These are phyloP conservation scores for Gnathonemus longibarbis DNA, from an alignment of 2,113 vertebrate species.

Conservation along the genomic window DNA sequence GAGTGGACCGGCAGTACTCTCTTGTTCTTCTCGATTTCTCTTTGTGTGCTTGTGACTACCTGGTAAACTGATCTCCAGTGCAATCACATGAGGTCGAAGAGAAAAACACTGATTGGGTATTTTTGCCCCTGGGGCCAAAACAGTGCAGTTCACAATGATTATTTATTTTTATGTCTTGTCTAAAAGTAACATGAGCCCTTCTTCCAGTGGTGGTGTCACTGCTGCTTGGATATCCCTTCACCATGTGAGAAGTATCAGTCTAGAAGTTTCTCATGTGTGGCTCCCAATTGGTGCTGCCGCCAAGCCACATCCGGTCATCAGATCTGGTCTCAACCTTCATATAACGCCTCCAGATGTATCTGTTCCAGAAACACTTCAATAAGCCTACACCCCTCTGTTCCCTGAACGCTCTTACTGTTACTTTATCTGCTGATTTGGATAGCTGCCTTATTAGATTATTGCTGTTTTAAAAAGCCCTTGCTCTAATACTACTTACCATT, in stretches of 20 bases:
- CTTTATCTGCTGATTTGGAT: not conserved
- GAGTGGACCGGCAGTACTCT: not conserved
- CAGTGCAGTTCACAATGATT: not conserved
- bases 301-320: not conserved
- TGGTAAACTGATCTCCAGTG: not conserved
- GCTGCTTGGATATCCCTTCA: not conserved
- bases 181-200: not conserved
- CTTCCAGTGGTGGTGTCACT: not conserved
- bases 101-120: not conserved
- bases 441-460: not conserved
- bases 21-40: not conserved
- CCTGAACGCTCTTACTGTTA: not conserved
- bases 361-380: not conserved
- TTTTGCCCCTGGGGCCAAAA: not conserved
- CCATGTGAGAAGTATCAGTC: not conserved
- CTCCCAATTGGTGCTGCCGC: not conserved
- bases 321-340: not conserved
- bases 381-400: not conserved
- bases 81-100: not conserved
- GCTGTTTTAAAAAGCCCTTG: not conserved
- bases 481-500: not conserved
- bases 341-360: not conserved
- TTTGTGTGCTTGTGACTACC: not conserved
- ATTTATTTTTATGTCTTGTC: not conserved
- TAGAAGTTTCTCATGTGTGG: not conserved